phyloP scores from a whole-genome alignment of 1,140 invertebrate genomes.

The Hypothenemus hampei region DNA sequence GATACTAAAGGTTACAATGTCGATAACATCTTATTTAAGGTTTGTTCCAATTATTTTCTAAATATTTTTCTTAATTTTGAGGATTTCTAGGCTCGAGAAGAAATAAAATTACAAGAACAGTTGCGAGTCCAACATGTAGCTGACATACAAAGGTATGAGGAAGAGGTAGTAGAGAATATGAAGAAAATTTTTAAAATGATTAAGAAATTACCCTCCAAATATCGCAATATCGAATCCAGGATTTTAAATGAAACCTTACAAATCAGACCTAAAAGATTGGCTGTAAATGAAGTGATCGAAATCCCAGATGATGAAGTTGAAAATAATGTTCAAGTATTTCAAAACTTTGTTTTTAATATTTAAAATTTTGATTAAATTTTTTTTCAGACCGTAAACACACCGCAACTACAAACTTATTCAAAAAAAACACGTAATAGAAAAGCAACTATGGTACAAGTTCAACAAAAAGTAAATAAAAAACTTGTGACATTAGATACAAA shows the following conservation, averaged over 20 bases:
- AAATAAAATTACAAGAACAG: slow-evolving; percentile 9
- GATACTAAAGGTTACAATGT: slow-evolving; percentile 9
- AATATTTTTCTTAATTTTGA: neutral
- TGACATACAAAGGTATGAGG: neutral
- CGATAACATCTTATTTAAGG: slow-evolving; percentile 8
- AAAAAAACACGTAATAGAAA: too few relatives aligned
- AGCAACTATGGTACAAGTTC: too few relatives aligned
- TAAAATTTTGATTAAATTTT: too few relatives aligned
- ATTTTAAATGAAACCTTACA: slow-evolving; percentile 21
- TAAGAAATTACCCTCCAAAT: slow-evolving; percentile 8
- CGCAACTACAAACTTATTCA: too few relatives aligned
- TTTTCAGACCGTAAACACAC: too few relatives aligned
- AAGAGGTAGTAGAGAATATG: neutral
- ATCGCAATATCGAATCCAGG: slow-evolving; percentile 15
- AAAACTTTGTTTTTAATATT: too few relatives aligned
- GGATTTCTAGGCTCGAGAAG: slow-evolving; percentile 9
- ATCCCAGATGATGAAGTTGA: slow-evolving; percentile 20
- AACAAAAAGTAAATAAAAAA: too few relatives aligned
- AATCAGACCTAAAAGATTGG: slow-evolving; percentile 11
- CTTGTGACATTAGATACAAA: too few relatives aligned
- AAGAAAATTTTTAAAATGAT: slow-evolving; percentile 7
- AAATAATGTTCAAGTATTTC: neutral
- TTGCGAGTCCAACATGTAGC: neutral
- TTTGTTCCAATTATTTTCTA: neutral
- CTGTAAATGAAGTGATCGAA: slow-evolving; percentile 6